These are phyloP conservation scores for Glyphotaelius pellucidus DNA, from an alignment of 2,888 invertebrate genomes.

Conservation along the genomic window DNA sequence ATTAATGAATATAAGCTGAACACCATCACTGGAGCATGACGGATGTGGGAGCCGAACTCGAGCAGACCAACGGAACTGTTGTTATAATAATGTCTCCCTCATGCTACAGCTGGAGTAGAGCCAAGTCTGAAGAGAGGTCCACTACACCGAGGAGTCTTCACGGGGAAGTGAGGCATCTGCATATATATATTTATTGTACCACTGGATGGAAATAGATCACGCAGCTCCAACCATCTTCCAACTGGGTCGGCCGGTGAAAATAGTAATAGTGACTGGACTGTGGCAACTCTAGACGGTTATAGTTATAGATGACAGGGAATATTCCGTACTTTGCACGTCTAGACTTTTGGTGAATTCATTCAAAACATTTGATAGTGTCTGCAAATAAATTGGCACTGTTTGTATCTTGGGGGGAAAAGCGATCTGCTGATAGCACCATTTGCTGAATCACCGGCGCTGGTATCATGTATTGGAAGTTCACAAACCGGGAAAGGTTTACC, in stretches of 20 bases:
- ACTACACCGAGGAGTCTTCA: constrained; percentile 27
- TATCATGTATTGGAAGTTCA: not conserved
- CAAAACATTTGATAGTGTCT: not conserved
- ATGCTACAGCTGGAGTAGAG: constrained; percentile 18
- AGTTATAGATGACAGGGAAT: not conserved
- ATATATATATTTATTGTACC: not conserved
- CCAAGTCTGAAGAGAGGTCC: constrained; percentile 30
- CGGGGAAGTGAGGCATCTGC: constrained; percentile 36
- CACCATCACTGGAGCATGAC: constrained; percentile 26
- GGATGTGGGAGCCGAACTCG: constrained; percentile 5
- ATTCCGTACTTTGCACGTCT: not conserved
- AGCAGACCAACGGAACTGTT: not conserved
- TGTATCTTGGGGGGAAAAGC: not conserved
- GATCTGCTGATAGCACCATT: too few relatives aligned
- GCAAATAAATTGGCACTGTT: not conserved
- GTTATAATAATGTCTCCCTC: constrained; percentile 36
- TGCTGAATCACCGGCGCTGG: not conserved
- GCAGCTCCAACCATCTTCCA: not conserved
- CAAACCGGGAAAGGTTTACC: constrained; percentile 16
- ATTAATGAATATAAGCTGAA: not conserved
- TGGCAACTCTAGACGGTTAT: not conserved
- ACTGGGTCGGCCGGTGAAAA: constrained; percentile 27
- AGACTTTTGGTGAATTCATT: not conserved
- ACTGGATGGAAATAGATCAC: constrained; percentile 33
- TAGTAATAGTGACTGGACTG: constrained; percentile 17